Conservation (phyloP, 2,888 invertebrate genomes). For the Melanargia galathea region DNA sequence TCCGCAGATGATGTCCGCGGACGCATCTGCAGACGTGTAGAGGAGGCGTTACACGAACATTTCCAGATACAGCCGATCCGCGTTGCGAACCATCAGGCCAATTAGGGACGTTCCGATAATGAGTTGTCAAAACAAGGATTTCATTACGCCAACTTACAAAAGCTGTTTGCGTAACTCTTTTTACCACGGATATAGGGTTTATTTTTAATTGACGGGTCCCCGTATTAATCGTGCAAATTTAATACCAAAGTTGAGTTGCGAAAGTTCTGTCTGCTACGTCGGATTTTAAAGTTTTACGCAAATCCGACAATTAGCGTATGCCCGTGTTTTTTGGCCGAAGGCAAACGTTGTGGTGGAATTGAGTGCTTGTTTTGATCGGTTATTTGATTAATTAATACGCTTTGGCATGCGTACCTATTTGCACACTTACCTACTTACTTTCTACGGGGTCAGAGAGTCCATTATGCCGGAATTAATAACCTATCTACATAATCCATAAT, state of each 20-base stretch:
- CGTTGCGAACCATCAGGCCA: conserved; percentile 63
- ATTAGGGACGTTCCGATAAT: conserved; percentile 76
- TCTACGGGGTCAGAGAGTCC: no score
- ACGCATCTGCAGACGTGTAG: no score
- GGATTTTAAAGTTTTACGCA: conserved; percentile 73
- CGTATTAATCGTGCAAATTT: conserved; percentile 53
- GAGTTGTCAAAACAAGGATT: conserved; percentile 79
- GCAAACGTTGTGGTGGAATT: conserved; percentile 16
- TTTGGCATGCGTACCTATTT: background rate
- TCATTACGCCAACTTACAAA: conserved; percentile 45
- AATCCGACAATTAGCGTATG: conserved; percentile 70
- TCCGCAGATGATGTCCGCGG: no score
- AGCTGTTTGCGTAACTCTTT: conserved; percentile 46
- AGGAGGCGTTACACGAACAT: no score
- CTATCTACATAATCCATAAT: no score
- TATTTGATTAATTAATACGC: conserved; percentile 1
- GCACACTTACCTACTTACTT: background rate
- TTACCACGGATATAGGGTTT: conserved; percentile 44
- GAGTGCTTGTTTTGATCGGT: conserved; percentile 2
- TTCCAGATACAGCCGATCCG: conserved; percentile 58
- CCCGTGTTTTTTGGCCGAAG: conserved; percentile 35
- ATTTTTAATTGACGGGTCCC: conserved; percentile 43
- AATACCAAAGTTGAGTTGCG: conserved; percentile 77
- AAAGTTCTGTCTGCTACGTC: conserved; percentile 71
- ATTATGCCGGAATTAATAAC: no score